Base-by-base conservation (phyloP, 2,888 invertebrate genomes). In the Agrotis puta region DNA sequence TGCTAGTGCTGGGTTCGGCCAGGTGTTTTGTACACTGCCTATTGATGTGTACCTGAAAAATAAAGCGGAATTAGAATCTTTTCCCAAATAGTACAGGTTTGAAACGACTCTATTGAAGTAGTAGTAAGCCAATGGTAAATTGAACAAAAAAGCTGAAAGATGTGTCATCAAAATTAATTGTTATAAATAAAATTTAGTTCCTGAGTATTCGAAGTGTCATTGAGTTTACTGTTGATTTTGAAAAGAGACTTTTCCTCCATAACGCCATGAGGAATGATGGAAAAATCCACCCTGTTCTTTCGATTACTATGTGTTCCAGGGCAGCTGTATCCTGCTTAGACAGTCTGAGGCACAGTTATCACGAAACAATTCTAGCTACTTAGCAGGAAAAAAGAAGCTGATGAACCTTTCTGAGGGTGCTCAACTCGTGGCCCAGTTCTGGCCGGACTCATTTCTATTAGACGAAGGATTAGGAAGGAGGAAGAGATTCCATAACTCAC, bases 21-120 rank as follows among this genome's bases (percentile, higher is more conserved):
- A 92, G 0, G 99, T 99, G 91, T 98, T 98, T 53, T 97, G 96
- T 74, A 97, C 96, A 89, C 98, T 98, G 63, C 99, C 99, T 85
- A 99, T 96, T 43, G 99, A 99, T 0, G 99, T 99, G 91, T 98
- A 99, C 53, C 98, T 98, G 92, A 51, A 65, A 68, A 61, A 57
- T 16, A 16, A 59, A 13, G 16, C 20, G 5, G 5, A 22, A 50
- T 69, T 48, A 7, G 13, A 43, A 64, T 18, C 5, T 16, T 14
- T 27, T n/a, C 2, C 53, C 4, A 11, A 9, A 48, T 7, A 33
- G 14, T 24, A 61, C 14, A 47, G 14, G 14, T 48, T 48, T 48
- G 11, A n/a, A 9, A 48, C 2, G 2, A n/a, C 9, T 22, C 3
- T 9, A 53, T 18, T 9, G 16, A 18, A 53, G 18, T 16, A 54